Base-by-base conservation (phyloP, 2,797 vertebrate species). In the Pipistrellus pipistrellus region DNA sequence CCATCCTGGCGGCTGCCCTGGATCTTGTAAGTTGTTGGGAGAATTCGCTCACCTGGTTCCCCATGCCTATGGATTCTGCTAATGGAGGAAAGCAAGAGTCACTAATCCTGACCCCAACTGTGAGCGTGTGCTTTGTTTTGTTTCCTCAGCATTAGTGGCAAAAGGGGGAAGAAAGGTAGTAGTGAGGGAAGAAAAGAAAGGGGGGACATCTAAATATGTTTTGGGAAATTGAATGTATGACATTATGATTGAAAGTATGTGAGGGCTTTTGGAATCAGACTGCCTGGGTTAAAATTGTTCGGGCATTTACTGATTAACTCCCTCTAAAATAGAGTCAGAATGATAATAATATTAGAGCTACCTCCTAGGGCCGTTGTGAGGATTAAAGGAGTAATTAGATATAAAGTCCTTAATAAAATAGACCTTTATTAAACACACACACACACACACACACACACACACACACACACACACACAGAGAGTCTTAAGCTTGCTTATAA, bases 1-100 rank as follows among this genome's bases (percentile, higher is more conserved):
- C 99, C 75, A 99, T 99, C 97, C 96, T 99, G 38, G 99, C 99
- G 15, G 99, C 99, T 2, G 99, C 99, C 75, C 98, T 99, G 57
- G 99, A 99, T 97, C 98, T 99, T 97, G 99, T 99, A 97, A 98
- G 98, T 98, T 25, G 0, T 53, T 84, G 51, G 23, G 38, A 92
- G 23, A 55, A 48, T 82, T 73, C 88, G 2, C 27, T 25, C 13
- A 21, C 0, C 4, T 57, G 38, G 4, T 72, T 2, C 11, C 59
- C 9, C 0, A 9, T 71, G 38, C 38, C 30, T 69, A 10, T 84
- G 48, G 68, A 57, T 76, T 38, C 27, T 51, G 8, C 30, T 71
- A 35, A 51, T 9, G 9, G 27, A 86, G 11, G 68, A 73, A 69
- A 77, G 30, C 20, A 4, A 35, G 25, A 59, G 62, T 73, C 2